These are phyloP conservation scores for Falco rusticolus DNA, from an alignment of 2,797 vertebrate genomes.

Conservation along the genomic window DNA sequence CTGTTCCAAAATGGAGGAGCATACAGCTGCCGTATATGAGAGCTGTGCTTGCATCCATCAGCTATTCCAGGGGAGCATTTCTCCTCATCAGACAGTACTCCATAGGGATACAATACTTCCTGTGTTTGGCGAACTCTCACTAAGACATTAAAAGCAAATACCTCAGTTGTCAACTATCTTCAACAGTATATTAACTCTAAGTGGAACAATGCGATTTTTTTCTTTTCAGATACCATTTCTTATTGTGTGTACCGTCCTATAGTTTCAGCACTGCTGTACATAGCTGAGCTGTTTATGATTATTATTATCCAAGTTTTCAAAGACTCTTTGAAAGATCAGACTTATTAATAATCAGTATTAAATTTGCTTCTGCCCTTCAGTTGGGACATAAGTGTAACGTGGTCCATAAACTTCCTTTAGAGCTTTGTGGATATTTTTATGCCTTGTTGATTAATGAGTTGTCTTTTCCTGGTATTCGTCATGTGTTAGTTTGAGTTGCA, in stretches of 20 bases:
- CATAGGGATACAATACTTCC: background rate
- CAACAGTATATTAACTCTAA: background rate
- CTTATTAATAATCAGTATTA: constrained; percentile 30
- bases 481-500: background rate
- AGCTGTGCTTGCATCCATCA: background rate
- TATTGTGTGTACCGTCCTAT: background rate
- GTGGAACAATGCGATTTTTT: background rate
- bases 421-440: constrained; percentile 22
- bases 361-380: constrained; percentile 8
- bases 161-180: background rate
- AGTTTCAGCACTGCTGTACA: background rate
- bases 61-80: background rate
- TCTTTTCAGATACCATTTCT: background rate
- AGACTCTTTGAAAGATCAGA: background rate
- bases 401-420: constrained; percentile 14
- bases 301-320: constrained; percentile 14
- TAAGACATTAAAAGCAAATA: background rate
- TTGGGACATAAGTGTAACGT: background rate
- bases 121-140: background rate
- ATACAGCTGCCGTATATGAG: background rate
- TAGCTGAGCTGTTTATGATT: background rate
- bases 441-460: constrained; percentile 7
- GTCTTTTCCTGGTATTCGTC: background rate
- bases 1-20: background rate
- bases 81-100: background rate